Evolutionary conservation across 2,797 vertebrate genomes (phyloP), one percentile per base, ranked within the genome.

Genomic region (Tragopan temminckii): DNA sequence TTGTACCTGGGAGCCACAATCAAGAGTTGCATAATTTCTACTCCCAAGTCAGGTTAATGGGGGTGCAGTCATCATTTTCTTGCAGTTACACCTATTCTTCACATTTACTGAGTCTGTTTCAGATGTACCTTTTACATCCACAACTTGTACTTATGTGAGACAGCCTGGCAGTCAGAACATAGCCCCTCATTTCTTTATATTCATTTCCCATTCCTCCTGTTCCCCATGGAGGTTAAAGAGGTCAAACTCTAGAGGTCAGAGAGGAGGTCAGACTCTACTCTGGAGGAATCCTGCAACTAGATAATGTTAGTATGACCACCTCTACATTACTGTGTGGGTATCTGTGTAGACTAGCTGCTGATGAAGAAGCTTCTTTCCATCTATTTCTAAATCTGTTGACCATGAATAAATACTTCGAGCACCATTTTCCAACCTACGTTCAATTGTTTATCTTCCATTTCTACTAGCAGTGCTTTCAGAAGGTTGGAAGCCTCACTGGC

Each of bases 1-100:
- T 91, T 92, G 89, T 86, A 92, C 92, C 67, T 81, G 48, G 62
- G 38, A 76, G 81, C 87, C 33, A 31, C 80, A 82, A 77, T 36
- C 38, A 46, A 62, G 50, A 31, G 69, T 31, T 89, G 63, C 67
- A 55, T 46, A 80, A 87, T 63, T 89, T 93, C 43, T 70, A 45
- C 36, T 76, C 59, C 46, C 82, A 80, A 48, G 5, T 63, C 69
- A 76, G 69, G 69, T 29, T 71, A 62, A 62, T 14, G 71, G 68
- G n/a, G 13, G 14, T 71, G 35, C 38, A 36, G 62, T 55, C 3
- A 0, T 71, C 58, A 29, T 36, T 91, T 85, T 71, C 38, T 78
- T 53, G 43, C 0, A 8, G 69, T 4, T 64, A 35, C 58, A 52
- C 36, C 55, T 29, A 4, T 58, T 80, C 53, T 13, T 61, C 85